phyloP scores from a whole-genome alignment of 2,888 invertebrate species.

The Orthonevra nobilis region DNA sequence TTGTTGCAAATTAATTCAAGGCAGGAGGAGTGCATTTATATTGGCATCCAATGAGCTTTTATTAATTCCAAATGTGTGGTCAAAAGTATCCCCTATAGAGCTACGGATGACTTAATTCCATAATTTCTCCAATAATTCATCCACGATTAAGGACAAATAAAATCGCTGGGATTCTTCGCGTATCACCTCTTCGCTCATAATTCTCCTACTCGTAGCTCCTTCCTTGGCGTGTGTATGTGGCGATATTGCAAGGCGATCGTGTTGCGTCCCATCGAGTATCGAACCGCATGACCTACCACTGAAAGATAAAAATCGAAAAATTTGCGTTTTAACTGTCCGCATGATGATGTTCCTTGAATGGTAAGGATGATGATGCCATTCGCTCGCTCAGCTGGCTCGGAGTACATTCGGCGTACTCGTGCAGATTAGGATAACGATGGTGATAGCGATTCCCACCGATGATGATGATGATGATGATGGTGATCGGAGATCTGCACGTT shows the following conservation, averaged over 20 bases:
- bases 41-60: no score
- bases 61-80: no score
- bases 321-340: constrained; percentile 68
- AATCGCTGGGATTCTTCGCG: neutral
- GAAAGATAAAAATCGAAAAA: constrained; percentile 58
- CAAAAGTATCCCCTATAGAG: no score
- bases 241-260: constrained; percentile 55
- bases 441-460: constrained; percentile 44
- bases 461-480: constrained; percentile 43
- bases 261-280: constrained; percentile 69
- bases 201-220: neutral
- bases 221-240: neutral
- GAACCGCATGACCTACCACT: constrained; percentile 65
- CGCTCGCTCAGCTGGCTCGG: constrained; percentile 7
- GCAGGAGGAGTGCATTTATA: no score
- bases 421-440: constrained; percentile 49
- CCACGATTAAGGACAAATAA: neutral
- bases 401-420: neutral
- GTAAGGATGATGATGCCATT: constrained; percentile 56
- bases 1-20: constrained; percentile 12
- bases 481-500: constrained; percentile 26
- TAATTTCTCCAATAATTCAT: constrained; percentile 8
- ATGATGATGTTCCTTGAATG: constrained; percentile 62
- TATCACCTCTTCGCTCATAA: constrained; percentile 10
- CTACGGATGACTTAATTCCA: no score